Evolutionary conservation across 2,113 vertebrate species (phyloP), one percentile per base, ranked within the genome.

Genomic region (Polypterus bichir): DNA sequence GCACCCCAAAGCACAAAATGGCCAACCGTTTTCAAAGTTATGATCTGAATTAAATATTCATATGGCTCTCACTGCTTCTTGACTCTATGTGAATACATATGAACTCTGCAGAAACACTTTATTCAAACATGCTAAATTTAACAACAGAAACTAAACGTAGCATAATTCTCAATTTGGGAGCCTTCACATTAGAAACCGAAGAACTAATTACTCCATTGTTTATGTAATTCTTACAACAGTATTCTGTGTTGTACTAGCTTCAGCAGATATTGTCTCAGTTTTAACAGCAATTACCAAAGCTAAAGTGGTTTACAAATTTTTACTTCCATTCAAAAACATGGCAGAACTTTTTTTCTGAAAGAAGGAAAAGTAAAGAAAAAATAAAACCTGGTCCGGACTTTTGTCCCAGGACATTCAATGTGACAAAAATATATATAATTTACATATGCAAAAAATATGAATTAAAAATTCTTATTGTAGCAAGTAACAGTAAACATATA

Each of bases 41-140:
- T 73, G 71, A 71, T 56, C 65, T 67, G 59, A 62, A 66, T 69
- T 56, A 66, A 69, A 69, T 66, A 78, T 71, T 73, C 66, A 73
- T 73, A 66, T 47, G 54, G 68, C 65, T 49, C 67, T 63, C 49
- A 58, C 53, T 62, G 60, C 60, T 11, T 48, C 53, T 9, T 44
- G 47, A 44, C 53, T 46, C 44, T 52, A 11, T 59, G 49, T 62
- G 55, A 59, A 62, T 58, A 57, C 47, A 57, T 60, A 65, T 60
- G 59, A 11, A 27, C 59, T 55, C 64, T 44, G 51, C 52, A 44
- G 48, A 44, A 49, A 46, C 46, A 52, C 59, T 57, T 48, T 65
- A 57, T 57, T 61, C 59, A 61, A 61, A 54, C 7, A 61, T 61
- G 47, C 59, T 65, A 65, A 61, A 61, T 65, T 61, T 62, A 65